These are phyloP conservation scores for Phenacoccus solenopsis DNA, from an alignment of 1,140 invertebrate species.

Conservation along the genomic window DNA sequence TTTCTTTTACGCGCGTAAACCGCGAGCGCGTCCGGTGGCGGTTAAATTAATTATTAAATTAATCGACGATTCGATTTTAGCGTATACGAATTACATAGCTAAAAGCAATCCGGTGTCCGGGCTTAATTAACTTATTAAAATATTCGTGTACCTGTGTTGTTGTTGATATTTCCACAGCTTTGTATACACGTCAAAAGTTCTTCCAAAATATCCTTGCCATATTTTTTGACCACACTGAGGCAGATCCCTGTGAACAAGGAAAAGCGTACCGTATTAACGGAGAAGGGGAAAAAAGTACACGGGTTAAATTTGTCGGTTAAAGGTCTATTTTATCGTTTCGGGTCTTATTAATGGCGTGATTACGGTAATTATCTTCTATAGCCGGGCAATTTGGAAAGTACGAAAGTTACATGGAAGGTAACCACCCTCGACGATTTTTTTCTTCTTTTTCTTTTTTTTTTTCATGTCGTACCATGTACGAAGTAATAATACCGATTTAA, in stretches of 20 bases:
- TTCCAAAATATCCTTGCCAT: constrained; percentile 94
- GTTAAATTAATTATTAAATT: background rate
- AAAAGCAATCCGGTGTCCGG: background rate
- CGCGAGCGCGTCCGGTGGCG: background rate
- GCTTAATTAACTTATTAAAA: background rate
- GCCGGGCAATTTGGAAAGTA: no score
- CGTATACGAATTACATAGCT: background rate
- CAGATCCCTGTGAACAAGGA: constrained; percentile 56
- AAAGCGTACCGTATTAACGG: no score
- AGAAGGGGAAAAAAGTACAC: no score
- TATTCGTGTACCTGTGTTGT: constrained; percentile 61
- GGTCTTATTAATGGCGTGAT: background rate
- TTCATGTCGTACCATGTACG: no score
- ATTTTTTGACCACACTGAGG: constrained; percentile 96
- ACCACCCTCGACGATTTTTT: no score
- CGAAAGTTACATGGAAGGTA: no score
- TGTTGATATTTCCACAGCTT: constrained; percentile 99
- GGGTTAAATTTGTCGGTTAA: background rate
- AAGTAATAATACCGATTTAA: no score
- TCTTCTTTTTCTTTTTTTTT: no score
- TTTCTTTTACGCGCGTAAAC: background rate
- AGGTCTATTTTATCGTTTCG: background rate
- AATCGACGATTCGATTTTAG: background rate
- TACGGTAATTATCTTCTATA: no score
- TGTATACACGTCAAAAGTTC: constrained; percentile 96